Conservation (phyloP, 2,888 invertebrate genomes). For the Cephus pygmeus region DNA sequence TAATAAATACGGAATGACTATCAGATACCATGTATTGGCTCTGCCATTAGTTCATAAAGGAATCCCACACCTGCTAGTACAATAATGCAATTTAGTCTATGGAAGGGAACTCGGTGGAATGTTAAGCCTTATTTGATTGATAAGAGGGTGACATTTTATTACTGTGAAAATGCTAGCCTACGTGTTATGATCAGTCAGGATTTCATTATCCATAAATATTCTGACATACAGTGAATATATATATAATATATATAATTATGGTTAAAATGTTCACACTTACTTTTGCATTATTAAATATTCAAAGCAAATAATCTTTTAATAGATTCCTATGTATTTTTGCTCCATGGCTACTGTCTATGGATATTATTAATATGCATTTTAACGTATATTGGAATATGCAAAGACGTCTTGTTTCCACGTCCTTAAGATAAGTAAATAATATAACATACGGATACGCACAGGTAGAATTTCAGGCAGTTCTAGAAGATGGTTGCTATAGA, state of each 20-base stretch:
- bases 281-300: not conserved
- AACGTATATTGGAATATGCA: not conserved
- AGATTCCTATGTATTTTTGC: not conserved
- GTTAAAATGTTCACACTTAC: not conserved
- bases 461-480: not conserved
- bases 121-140: conserved; percentile 23
- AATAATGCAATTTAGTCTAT: conserved; percentile 3
- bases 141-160: conserved; percentile 1
- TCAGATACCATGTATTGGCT: not conserved
- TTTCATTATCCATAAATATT: not conserved
- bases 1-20: not conserved
- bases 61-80: conserved; percentile 11
- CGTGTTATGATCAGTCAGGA: not conserved
- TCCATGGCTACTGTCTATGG: not conserved
- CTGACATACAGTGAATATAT: not conserved
- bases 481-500: not conserved
- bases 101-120: conserved; percentile 14
- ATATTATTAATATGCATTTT: not conserved
- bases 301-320: not conserved
- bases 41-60: conserved; percentile 3
- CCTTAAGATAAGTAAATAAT: conserved; percentile 6
- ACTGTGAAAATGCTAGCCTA: not conserved
- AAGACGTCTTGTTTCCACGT: conserved; percentile 1
- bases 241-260: not conserved
- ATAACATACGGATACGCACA: not conserved